A percentile compares a stretch with the other conserved stretches of the same genome.
phyloP scores from a whole-genome alignment of 1,140 invertebrate species.

The Campoletis sonorensis region DNA sequence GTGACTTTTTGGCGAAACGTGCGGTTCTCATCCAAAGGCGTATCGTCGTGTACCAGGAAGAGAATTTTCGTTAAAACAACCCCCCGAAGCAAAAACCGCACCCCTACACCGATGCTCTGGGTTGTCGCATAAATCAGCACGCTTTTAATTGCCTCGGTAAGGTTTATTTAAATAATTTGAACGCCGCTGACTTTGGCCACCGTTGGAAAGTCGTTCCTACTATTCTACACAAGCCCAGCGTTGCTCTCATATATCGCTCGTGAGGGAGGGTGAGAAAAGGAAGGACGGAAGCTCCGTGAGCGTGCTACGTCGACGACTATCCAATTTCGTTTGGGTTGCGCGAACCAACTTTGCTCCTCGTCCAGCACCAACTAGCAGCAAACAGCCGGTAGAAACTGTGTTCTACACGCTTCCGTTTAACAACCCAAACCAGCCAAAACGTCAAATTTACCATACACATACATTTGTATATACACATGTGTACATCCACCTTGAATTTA shows the following conservation, averaged over 20 bases:
- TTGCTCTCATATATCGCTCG: not conserved
- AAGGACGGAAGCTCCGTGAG: not conserved
- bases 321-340: slow-evolving; percentile 36
- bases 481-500: slow-evolving; percentile 6
- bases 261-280: slow-evolving; percentile 1
- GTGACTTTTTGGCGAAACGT: slow-evolving; percentile 4
- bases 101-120: slow-evolving; percentile 31
- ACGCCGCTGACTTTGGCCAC: slow-evolving; percentile 43
- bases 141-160: slow-evolving; percentile 66
- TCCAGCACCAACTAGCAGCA: not conserved
- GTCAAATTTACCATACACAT: slow-evolving; percentile 30
- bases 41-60: slow-evolving; percentile 39
- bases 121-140: slow-evolving; percentile 59
- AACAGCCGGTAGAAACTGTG: slow-evolving; percentile 27
- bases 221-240: not conserved
- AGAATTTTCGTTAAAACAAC: slow-evolving; percentile 42
- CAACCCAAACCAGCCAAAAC: slow-evolving; percentile 38
- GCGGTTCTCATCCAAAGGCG: slow-evolving; percentile 42
- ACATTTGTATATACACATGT: slow-evolving; percentile 24
- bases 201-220: slow-evolving; percentile 20
- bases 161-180: slow-evolving; percentile 70
- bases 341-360: slow-evolving; percentile 21
- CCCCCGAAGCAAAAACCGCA: slow-evolving; percentile 28
- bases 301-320: slow-evolving; percentile 18
- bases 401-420: slow-evolving; percentile 32